Conservation (phyloP, 2,113 vertebrate genomes). For the Campylomormyrus tamandua region DNA sequence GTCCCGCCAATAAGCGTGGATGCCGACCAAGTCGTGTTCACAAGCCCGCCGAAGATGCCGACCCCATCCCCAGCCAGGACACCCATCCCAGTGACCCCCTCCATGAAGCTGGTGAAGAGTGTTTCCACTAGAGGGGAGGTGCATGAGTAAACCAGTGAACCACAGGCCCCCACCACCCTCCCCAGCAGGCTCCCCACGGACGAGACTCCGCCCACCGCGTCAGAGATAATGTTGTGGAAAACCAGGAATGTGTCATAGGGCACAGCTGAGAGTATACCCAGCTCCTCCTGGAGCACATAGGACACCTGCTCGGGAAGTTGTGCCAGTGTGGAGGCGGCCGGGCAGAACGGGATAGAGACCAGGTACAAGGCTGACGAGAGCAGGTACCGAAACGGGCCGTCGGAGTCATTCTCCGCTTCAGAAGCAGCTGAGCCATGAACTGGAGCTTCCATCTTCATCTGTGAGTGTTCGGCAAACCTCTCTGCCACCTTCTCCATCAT, state of each 20-base stretch:
- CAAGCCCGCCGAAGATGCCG: slow-evolving; percentile 37
- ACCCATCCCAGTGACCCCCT: slow-evolving; percentile 50
- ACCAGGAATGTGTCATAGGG: slow-evolving; percentile 48
- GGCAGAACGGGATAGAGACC: slow-evolving; percentile 46
- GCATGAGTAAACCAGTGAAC: slow-evolving; percentile 40
- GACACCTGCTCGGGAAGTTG: slow-evolving; percentile 52
- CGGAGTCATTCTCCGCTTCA: slow-evolving; percentile 40
- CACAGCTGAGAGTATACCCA: slow-evolving; percentile 47
- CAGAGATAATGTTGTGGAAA: slow-evolving; percentile 50
- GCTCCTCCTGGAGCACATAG: slow-evolving; percentile 57
- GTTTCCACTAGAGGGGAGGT: slow-evolving; percentile 43
- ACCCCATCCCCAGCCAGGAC: slow-evolving; percentile 48
- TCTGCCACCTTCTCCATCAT: background rate
- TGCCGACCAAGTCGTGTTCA: slow-evolving; percentile 50
- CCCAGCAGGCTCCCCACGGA: slow-evolving; percentile 39
- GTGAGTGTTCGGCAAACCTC: background rate
- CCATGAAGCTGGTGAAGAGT: slow-evolving; percentile 47
- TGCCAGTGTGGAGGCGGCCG: slow-evolving; percentile 48
- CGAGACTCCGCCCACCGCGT: slow-evolving; percentile 40
- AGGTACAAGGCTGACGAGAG: slow-evolving; percentile 50
- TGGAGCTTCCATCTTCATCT: background rate
- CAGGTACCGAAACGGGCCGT: slow-evolving; percentile 41
- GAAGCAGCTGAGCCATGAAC: background rate
- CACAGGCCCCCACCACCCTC: slow-evolving; percentile 32
- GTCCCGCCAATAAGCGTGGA: slow-evolving; percentile 42